Base-by-base conservation (phyloP, 2,113 vertebrate species). In the Odocoileus hemionus region DNA sequence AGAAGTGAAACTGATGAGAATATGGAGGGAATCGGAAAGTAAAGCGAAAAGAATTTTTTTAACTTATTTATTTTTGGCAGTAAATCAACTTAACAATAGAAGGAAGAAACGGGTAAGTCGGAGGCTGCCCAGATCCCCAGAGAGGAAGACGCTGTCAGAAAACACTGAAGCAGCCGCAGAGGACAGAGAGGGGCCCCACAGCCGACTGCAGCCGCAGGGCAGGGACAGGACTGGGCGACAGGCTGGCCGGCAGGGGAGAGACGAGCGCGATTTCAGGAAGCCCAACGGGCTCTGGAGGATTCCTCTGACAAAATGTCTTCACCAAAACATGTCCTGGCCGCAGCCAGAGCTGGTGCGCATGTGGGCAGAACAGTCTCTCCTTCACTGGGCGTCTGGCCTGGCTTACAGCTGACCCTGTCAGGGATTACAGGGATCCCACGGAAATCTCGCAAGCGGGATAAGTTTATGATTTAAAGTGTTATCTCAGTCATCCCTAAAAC, bases 371-470 rank as follows among this genome's bases (percentile, higher is more conserved):
- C 23, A 50, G 15, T 15, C 12, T 83, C 23, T 12, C 4, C 5
- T 3, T 26, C 30, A 2, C 36, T 19, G 0, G 23, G 58, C 52
- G 7, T 39, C 78, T 21, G 61, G 61, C 30, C 26, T 52, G 26
- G 28, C 9, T 6, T 50, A 3, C 3, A 58, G 54, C 23, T 30
- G 19, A 12, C 43, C 54, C 54, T 12, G 43, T 23, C 64, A 6
- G 26, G 13, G 90, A 17, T 43, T 10, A 12, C n/a, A 13, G 43
- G 89, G 2, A 12, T 52, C 25, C 92, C 39, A 12, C 0, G 19
- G 45, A 5, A 52, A 4, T 13, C 13, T 61, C 6, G 0, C 4
- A 5, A 54, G n/a, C 7, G 2, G 19, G 84, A 2, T 8, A 17
- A 61, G 7, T 61, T 30, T 61, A 39, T 13, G 30, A 7, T 13